Percentiles rank a stretch among this genome's conserved stretches.
Conservation (phyloP, 2,113 vertebrate genomes). For the Chionis minor region DNA sequence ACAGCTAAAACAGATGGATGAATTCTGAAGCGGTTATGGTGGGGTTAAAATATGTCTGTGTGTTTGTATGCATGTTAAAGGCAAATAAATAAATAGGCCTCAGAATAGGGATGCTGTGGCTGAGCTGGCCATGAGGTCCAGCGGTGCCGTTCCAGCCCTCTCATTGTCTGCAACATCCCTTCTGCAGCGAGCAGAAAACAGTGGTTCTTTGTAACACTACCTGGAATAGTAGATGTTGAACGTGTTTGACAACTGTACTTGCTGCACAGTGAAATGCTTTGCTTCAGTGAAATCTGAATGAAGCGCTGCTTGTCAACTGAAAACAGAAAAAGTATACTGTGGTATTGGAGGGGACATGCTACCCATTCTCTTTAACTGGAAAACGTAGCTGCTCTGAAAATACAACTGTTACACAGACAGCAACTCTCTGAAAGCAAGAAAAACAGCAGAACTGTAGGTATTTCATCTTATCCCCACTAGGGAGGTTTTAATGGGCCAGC, state of each 20-base stretch:
- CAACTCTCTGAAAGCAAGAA: neutral
- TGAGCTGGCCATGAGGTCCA: neutral
- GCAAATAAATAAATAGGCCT: neutral
- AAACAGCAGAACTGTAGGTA: neutral
- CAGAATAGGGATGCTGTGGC: neutral
- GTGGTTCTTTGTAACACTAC: neutral
- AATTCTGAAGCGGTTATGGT: neutral
- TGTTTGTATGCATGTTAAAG: neutral
- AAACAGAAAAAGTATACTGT: neutral
- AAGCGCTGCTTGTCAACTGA: neutral
- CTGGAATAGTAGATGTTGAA: neutral
- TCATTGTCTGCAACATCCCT: neutral
- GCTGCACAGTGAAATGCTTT: neutral
- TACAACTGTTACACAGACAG: neutral
- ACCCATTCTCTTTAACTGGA: neutral
- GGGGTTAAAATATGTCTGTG: neutral
- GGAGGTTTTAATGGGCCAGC: neutral
- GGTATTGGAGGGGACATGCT: neutral
- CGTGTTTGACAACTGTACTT: neutral
- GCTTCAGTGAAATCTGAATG: neutral
- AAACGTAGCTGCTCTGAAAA: neutral
- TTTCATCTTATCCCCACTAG: neutral
- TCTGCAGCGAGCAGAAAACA: neutral
- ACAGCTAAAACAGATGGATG: neutral
- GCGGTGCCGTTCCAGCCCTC: neutral